Evolutionary conservation across 2,113 vertebrate genomes (phyloP).

Genomic region (Cariama cristata): DNA sequence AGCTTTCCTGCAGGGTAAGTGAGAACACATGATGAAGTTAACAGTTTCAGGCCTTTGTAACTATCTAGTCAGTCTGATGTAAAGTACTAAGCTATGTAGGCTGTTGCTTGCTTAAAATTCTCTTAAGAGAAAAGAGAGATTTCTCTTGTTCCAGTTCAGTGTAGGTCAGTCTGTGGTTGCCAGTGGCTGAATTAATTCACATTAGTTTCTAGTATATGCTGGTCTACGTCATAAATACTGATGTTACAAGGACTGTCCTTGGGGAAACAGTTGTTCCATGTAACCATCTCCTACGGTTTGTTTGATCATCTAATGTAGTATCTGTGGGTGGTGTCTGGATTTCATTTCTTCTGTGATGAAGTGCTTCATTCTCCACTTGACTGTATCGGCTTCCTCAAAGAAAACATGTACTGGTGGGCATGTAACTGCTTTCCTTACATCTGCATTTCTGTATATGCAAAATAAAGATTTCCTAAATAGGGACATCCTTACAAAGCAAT

Average conservation of each 20-base stretch:
- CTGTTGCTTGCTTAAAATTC: neutral
- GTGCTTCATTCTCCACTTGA: neutral
- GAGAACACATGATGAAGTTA: neutral
- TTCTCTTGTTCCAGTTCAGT: neutral
- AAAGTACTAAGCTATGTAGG: neutral
- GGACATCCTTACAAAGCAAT: neutral
- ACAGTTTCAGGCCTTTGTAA: neutral
- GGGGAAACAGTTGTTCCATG: neutral
- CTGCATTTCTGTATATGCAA: neutral
- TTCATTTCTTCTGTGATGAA: neutral
- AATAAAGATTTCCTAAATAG: neutral
- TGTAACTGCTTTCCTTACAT: neutral
- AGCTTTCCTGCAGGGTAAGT: conserved; percentile 91
- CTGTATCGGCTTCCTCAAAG: neutral
- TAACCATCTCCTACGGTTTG: neutral
- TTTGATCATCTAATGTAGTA: neutral
- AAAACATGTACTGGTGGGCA: neutral
- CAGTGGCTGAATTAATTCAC: neutral
- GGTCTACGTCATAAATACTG: neutral
- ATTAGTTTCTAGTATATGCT: neutral
- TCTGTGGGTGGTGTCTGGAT: neutral
- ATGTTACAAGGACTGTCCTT: neutral
- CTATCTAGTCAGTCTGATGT: neutral
- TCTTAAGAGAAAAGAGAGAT: neutral
- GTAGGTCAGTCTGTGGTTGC: neutral